Conservation (phyloP, 2,113 vertebrate species). For the Daubentonia madagascariensis region DNA sequence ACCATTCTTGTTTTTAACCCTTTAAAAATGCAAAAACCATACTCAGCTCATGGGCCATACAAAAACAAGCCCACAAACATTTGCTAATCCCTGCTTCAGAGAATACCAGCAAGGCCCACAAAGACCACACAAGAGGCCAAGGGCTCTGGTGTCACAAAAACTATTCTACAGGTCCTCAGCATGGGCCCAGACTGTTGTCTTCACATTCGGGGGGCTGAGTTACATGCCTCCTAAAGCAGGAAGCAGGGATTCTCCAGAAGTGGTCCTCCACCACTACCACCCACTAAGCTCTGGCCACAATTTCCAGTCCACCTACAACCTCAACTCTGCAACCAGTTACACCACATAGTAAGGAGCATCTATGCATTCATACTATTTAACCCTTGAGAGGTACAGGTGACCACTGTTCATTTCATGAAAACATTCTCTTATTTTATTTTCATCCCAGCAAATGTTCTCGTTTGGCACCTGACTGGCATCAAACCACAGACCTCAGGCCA, state of each 20-base stretch:
- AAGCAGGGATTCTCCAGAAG: not conserved
- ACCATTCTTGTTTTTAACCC: not conserved
- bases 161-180: not conserved
- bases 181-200: not conserved
- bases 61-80: not conserved
- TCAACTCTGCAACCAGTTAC: not conserved
- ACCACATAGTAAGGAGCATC: not conserved
- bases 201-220: not conserved
- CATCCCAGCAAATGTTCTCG: conserved; percentile 37
- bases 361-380: not conserved
- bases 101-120: not conserved
- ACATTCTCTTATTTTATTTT: conserved; percentile 65
- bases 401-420: not conserved
- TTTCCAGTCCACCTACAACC: not conserved
- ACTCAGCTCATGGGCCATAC: not conserved
- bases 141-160: not conserved
- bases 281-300: not conserved
- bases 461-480: conserved; percentile 48
- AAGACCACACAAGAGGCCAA: not conserved
- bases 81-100: not conserved
- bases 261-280: not conserved
- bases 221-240: not conserved
- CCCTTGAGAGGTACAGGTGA: not conserved
- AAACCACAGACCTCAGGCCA: not conserved
- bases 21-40: not conserved